Base-by-base conservation (phyloP, 2,888 invertebrate species). In the Mythimna vitellina region DNA sequence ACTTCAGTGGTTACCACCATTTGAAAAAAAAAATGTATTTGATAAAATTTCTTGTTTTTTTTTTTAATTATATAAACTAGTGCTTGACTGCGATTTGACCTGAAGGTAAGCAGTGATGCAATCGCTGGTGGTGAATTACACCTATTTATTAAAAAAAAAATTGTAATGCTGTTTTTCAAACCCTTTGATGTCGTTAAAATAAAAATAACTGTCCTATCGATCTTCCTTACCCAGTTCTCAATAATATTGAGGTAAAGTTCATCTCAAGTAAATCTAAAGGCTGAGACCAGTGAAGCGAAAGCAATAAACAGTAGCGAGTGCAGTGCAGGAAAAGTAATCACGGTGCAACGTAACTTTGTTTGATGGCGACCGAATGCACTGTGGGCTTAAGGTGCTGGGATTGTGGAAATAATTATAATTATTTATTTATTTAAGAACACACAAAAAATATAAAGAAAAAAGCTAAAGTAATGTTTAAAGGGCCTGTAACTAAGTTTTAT, bases 281-380 rank as follows among this genome's bases (percentile, higher is more conserved):
- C n/a, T 56, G 62, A 32, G 53, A 56, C 78, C 83, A 82, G 78
- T 83, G 83, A 82, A 83, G 79, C 76, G 73, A 87, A 82, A 86
- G 89, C 86, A 89, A 88, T 88, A 88, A 88, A 88, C 85, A 89
- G 84, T 77, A 78, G 83, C 78, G 76, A 85, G 78, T 90, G 87
- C 89, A 90, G 90, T 89, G 90, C 90, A 91, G 92, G 83, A 85
- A 85, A 86, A 85, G 92, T 92, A 92, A 92, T 92, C 92, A 91
- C 83, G 85, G 87, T 80, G 78, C 86, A 75, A 78, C 86, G 86
- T 92, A 92, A 92, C 90, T 91, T 90, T 89, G 90, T 92, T 92
- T 91, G 89, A 89, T 80, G 73, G 80, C 82, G 74, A 86, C 86
- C 79, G 73, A 81, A 68, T 84, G 82, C 73, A 78, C 87, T 73